phyloP scores from a whole-genome alignment of 1,140 invertebrate genomes.

The Orussus abietinus region DNA sequence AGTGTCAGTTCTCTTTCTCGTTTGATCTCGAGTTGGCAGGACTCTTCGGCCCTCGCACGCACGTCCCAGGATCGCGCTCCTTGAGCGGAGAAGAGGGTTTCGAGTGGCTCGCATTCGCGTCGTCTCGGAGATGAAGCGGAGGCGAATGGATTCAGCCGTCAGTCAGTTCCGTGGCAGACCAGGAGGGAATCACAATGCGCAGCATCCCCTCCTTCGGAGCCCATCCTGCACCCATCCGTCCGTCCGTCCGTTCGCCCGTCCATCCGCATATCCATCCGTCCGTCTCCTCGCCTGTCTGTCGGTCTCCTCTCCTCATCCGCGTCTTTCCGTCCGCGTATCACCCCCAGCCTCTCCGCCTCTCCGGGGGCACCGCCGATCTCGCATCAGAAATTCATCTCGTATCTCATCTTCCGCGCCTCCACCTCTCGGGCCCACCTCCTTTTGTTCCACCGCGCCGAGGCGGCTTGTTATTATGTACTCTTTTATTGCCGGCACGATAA shows the following conservation, averaged over 20 bases:
- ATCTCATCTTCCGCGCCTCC: constrained; percentile 28
- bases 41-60: too few relatives aligned
- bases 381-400: constrained; percentile 49
- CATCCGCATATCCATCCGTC: constrained; percentile 30
- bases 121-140: too few relatives aligned
- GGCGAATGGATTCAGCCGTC: constrained; percentile 50
- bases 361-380: constrained; percentile 31
- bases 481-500: constrained; percentile 25
- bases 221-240: constrained; percentile 28
- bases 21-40: too few relatives aligned
- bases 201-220: constrained; percentile 27
- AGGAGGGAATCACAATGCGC: constrained; percentile 51
- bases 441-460: constrained; percentile 13
- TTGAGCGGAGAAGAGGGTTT: too few relatives aligned
- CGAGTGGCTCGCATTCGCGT: too few relatives aligned
- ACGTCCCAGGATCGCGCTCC: too few relatives aligned
- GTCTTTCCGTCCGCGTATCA: constrained; percentile 19
- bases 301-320: constrained; percentile 9
- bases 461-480: constrained; percentile 30
- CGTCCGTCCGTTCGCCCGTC: constrained; percentile 28
- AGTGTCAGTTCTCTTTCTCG: too few relatives aligned
- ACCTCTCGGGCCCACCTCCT: constrained; percentile 16
- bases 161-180: constrained; percentile 49
- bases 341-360: constrained; percentile 35
- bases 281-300: constrained; percentile 23